Evolutionary conservation across 1,140 invertebrate genomes (phyloP).

Genomic region (Drosophila melanogaster): Release_6_plus_ISO1_MT NT_033777.3:29633501-29634000

Average conservation of each 20-base stretch:
- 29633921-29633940: constrained; percentile 13
- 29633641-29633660: constrained; percentile 25
- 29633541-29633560: constrained; percentile 23
- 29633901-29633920: not conserved
- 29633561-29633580: constrained; percentile 8
- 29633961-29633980: constrained; percentile 56
- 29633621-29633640: constrained; percentile 67
- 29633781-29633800: not conserved
- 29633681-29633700: constrained; percentile 28
- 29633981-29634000: constrained; percentile 55
- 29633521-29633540: constrained; percentile 59
- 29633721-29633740: constrained; percentile 40
- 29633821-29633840: constrained; percentile 38
- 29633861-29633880: constrained; percentile 9
- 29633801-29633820: constrained; percentile 25
- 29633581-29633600: constrained; percentile 44
- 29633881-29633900: constrained; percentile 7
- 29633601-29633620: constrained; percentile 77
- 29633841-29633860: constrained; percentile 2
- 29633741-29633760: constrained; percentile 44
- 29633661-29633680: constrained; percentile 41
- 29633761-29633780: not conserved
- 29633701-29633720: constrained; percentile 8
- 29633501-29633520: constrained; percentile 56
- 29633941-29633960: constrained; percentile 22